Evolutionary conservation across 1,140 invertebrate genomes (phyloP), one percentile per base, ranked within the genome.

Genomic region (Galleria mellonella): DNA sequence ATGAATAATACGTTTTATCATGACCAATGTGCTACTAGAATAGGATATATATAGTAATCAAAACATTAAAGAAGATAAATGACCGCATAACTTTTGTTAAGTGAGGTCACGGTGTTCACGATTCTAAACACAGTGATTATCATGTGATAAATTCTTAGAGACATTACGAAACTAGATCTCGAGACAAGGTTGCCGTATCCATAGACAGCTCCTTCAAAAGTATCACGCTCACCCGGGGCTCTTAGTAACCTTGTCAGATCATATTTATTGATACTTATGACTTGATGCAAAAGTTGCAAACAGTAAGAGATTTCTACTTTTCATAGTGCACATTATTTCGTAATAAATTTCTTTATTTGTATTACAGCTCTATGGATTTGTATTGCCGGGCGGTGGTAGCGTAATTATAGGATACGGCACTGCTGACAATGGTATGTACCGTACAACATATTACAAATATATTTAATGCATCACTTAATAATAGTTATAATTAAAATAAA

Each of bases 321-420:
- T 23, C 2, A 23, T 23, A 3, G 6, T 23, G 6, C 2, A 23
- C 2, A 23, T 23, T 23, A n/a, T n/a, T n/a, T n/a, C n/a, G n/a
- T n/a, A n/a, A n/a, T n/a, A n/a, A n/a, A n/a, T n/a, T n/a, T n/a
- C n/a, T 23, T 23, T 23, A 6, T 23, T 23, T 23, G 17, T 6
- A 23, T 87, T 83, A 23, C 78, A 91, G 90, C 73, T 88, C 17
- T 51, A 67, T 8, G 86, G 85, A 5, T 73, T 84, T 14, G 65
- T 84, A 41, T 86, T 92, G 47, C 88, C 90, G 0, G 76, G 77
- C 1, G 87, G 86, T 14, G 91, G 91, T 1, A 91, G 91, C 43
- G 72, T 91, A 2, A 90, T 91, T 4, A 69, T 92, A 5, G 91
- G 91, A 11, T 91, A 92, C 62, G 91, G 92, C 53, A 90, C 89